phyloP scores from a whole-genome alignment of 2,888 invertebrate genomes.

The Lomographa bimaculata region DNA sequence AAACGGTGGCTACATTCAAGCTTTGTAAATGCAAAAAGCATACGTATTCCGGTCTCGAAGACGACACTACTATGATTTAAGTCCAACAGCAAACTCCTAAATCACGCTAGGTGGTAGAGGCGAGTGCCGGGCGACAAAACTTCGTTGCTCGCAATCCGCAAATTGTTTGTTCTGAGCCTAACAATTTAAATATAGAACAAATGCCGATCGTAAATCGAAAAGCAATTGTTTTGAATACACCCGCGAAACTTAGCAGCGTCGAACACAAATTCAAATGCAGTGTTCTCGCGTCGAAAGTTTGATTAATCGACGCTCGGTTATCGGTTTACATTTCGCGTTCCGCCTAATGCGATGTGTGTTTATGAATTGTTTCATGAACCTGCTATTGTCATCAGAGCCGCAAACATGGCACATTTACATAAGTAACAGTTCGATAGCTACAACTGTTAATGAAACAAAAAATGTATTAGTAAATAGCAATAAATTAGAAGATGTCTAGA shows the following conservation, averaged over 20 bases:
- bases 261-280: slow-evolving; percentile 56
- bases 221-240: slow-evolving; percentile 75
- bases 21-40: slow-evolving; percentile 62
- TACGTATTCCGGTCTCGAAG: slow-evolving; percentile 60
- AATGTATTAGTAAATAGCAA: slow-evolving; percentile 34
- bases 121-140: slow-evolving; percentile 66
- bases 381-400: slow-evolving; percentile 29
- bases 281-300: slow-evolving; percentile 57
- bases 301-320: slow-evolving; percentile 56
- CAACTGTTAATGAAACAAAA: slow-evolving; percentile 21
- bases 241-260: slow-evolving; percentile 64
- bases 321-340: slow-evolving; percentile 47
- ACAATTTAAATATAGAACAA: slow-evolving; percentile 81
- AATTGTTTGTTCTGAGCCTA: slow-evolving; percentile 79
- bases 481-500: slow-evolving; percentile 42
- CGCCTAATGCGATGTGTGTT: slow-evolving; percentile 43
- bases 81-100: slow-evolving; percentile 65
- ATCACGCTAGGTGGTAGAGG: slow-evolving; percentile 72
- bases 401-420: slow-evolving; percentile 34
- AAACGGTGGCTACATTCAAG: slow-evolving; percentile 52
- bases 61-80: slow-evolving; percentile 74
- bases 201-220: slow-evolving; percentile 78
- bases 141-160: slow-evolving; percentile 73
- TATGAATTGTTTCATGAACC: slow-evolving; percentile 50
- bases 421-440: slow-evolving; percentile 39